Evolutionary conservation across 2,797 vertebrate species (phyloP), one percentile per base, ranked within the genome.

Genomic region (Epinephelus coioides): DNA sequence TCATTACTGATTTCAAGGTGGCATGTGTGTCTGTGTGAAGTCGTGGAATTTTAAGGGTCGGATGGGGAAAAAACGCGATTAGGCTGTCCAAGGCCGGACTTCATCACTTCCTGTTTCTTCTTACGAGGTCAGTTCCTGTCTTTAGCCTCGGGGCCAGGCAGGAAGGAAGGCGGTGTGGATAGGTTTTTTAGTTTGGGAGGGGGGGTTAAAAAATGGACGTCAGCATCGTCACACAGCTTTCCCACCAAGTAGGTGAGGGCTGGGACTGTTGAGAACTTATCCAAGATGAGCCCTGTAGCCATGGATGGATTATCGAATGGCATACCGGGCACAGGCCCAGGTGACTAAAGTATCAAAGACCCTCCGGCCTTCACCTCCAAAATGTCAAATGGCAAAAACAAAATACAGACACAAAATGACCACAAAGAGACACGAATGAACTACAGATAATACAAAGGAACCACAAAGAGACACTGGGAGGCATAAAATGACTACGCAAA

Each of bases 91-190:
- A 88, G 89, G 91, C 83, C 23, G 57, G 83, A 81, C 90, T 90
- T 89, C 94, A 93, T 95, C 92, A 94, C 92, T 95, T 96, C 95
- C 95, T 95, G 93, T 95, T 94, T 94, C 94, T 93, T 91, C 87
- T 91, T 88, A 90, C 93, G 81, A 94, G 94, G 94, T 94, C 93
- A 95, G 85, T 95, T 96, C 95, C 95, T 94, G 94, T 78, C 93
- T 94, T 87, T 85, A 86, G 90, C 88, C 87, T 76, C 67, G 14
- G 86, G 79, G 87, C 81, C 82, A 71, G 78, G 86, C 79, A 86
- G 91, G 93, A 93, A 95, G 94, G 93, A 95, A 94, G 88, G 87
- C 81, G 93, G 93, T 57, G 88, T 88, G 84, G 75, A 69, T 27
- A 43, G 43, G 27, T 27, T 72, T 76, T 79, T 69, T 54, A 25